Evolutionary conservation across 2,888 invertebrate species (phyloP), one percentile per base, ranked within the genome.

Genomic region (Acanthacorydalis orientalis): DNA sequence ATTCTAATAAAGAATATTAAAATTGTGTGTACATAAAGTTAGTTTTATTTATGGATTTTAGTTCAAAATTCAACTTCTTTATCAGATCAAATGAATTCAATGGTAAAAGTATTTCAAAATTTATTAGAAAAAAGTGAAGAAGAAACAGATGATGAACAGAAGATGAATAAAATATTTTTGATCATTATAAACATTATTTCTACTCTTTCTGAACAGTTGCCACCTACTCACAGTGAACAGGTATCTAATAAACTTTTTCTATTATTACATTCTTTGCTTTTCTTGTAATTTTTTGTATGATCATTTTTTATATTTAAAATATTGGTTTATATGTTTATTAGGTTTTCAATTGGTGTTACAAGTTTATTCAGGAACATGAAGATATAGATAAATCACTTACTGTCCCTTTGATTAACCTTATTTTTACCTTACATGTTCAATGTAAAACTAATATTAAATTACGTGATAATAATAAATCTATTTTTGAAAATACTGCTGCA

Each of bases 401-500:
- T 7, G 59, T 59, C 42, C 52, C 53, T 6, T 63, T 68, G 47
- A 53, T 64, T 46, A 59, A 55, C 40, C 57, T 69, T n/a, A 52
- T 65, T 16, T 60, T 67, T 39, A 60, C 59, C 23, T 55, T 60
- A 47, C 58, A 64, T 48, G 50, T 63, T 3, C 62, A 60, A 46
- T 63, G 60, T 49, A 67, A 65, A 55, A 56, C 59, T 14, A 61
- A 61, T 49, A 56, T 64, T 44, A 58, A 39, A 32, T 6, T 39
- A 10, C 39, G 31, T 7, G 31, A 31, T 14, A 12, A 31, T 2
- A 15, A 40, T 31, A 39, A 31, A 4, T 31, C 59, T 2, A 49
- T 68, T 10, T 61, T 71, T 43, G 66, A 68, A 51, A 63, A 66
- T 46, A 54, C 72, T 43, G 65, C 69, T 31, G 48, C 60, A 12